Percentiles rank a stretch among this genome's conserved stretches.
phyloP scores from a whole-genome alignment of 2,888 invertebrate species.

The Drosophila colorata region DNA sequence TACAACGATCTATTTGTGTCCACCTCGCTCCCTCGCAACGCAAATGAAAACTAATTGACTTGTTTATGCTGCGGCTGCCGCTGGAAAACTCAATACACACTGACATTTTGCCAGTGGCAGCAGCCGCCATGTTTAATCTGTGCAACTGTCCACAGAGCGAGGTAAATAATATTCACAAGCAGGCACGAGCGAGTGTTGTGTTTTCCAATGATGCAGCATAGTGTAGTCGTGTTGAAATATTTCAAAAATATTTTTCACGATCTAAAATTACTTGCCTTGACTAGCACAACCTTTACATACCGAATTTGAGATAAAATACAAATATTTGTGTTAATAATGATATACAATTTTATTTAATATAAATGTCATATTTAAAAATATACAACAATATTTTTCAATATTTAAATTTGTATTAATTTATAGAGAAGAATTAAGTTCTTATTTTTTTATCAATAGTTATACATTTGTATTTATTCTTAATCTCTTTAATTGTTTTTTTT shows the following conservation, averaged over 20 bases:
- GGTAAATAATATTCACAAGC: conserved; percentile 3
- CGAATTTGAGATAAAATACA: no score
- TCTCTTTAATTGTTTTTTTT: no score
- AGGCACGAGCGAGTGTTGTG: background rate
- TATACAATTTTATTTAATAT: no score
- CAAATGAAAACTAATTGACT: conserved; percentile 54
- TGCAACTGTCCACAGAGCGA: conserved; percentile 34
- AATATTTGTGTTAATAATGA: no score
- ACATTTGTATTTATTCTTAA: no score
- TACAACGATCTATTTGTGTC: conserved; percentile 11
- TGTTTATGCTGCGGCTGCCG: conserved; percentile 45
- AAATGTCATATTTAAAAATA: no score
- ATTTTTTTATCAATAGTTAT: no score
- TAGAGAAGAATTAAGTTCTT: no score
- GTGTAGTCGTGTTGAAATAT: background rate
- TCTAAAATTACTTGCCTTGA: no score
- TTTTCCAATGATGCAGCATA: background rate
- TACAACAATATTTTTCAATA: no score
- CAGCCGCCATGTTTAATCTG: conserved; percentile 60
- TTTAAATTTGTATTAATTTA: no score
- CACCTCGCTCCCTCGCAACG: conserved; percentile 13
- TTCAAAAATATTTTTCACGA: background rate
- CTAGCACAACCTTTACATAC: no score
- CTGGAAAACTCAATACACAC: conserved; percentile 27
- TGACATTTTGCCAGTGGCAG: conserved; percentile 51